Base-by-base conservation (phyloP, 2,797 vertebrate species). In the Botia kubotai region DNA sequence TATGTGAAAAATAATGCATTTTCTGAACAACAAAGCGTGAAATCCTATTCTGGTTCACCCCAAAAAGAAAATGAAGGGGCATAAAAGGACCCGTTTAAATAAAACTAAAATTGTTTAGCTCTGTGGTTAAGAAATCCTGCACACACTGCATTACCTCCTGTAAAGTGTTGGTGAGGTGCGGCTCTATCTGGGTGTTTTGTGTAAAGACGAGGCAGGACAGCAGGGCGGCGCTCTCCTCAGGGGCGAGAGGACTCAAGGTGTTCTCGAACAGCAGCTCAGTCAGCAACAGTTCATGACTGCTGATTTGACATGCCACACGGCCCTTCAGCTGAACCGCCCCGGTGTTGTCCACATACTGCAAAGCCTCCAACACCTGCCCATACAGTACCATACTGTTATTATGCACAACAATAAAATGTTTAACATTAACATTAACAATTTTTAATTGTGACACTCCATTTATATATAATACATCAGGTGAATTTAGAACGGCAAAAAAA, bases 221-320 rank as follows among this genome's bases (percentile, higher is more conserved):
- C 88, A 98, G 93, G 83, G 97, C 96, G 13, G 96, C 97, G 4
- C 95, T 97, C 91, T 98, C 96, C 87, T 97, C 96, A 0, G 96
- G 96, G 6, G 93, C 94, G 87, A 97, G 90, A 1, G 95, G 90
- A 6, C 95, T 96, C 85, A 97, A 92, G 3, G 93, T 93, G 0
- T 97, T 97, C 86, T 97, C 97, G 1, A 98, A 95, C 86, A 98
- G 94, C 88, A 98, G 95, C 91, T 98, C 96, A 0, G 96, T 98
- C 52, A 98, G 94, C 65, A 98, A 92, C 75, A 98, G 90, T 91
- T 98, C 96, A 0, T 97, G 96, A 89, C 95, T 95, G 90, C 95
- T 96, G 91, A 98, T 96, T 92, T 96, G 96, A 87, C 96, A 96
- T 0, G 97, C 96, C 68, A 98, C 97, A 0, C 96, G 92, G 19